Percentiles rank a stretch among this genome's conserved stretches.
Conservation (phyloP, 2,888 invertebrate species). For the Lycia hirtaria region DNA sequence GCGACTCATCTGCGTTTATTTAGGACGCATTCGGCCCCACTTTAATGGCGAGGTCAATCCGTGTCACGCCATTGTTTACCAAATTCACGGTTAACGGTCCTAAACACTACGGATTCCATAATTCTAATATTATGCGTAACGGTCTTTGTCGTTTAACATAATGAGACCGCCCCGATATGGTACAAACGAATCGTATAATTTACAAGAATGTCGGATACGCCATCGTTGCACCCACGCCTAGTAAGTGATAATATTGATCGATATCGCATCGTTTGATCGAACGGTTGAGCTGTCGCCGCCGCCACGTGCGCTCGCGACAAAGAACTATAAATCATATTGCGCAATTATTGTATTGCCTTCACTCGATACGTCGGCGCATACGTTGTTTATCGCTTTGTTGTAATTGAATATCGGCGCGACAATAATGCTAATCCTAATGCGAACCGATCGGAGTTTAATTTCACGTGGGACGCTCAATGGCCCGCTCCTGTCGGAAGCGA, state of each 20-base stretch:
- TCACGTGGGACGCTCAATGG: slow-evolving; percentile 64
- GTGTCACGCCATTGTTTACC: slow-evolving; percentile 53
- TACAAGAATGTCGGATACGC: slow-evolving; percentile 50
- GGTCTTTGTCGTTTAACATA: slow-evolving; percentile 61
- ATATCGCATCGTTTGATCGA: slow-evolving; percentile 49
- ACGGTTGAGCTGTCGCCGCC: slow-evolving; percentile 48
- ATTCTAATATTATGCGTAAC: slow-evolving; percentile 64
- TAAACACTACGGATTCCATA: slow-evolving; percentile 54
- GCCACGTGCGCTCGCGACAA: slow-evolving; percentile 46
- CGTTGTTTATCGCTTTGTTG: slow-evolving; percentile 44
- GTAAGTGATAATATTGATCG: slow-evolving; percentile 46
- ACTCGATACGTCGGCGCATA: slow-evolving; percentile 37
- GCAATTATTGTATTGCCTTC: slow-evolving; percentile 57
- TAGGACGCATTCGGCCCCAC: slow-evolving; percentile 49
- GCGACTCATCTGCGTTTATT: slow-evolving; percentile 48
- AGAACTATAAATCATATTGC: slow-evolving; percentile 65
- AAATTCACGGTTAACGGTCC: slow-evolving; percentile 57
- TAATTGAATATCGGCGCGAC: slow-evolving; percentile 56
- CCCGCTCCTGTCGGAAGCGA: slow-evolving; percentile 68
- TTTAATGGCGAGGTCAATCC: slow-evolving; percentile 44
- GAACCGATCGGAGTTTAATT: slow-evolving; percentile 68
- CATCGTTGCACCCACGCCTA: slow-evolving; percentile 54
- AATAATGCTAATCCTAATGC: slow-evolving; percentile 60
- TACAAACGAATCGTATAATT: slow-evolving; percentile 41
- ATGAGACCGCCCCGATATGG: slow-evolving; percentile 47